Evolutionary conservation across 1,140 invertebrate genomes (phyloP), one percentile per base, ranked within the genome.

Genomic region (Pogonomyrmex barbatus): DNA sequence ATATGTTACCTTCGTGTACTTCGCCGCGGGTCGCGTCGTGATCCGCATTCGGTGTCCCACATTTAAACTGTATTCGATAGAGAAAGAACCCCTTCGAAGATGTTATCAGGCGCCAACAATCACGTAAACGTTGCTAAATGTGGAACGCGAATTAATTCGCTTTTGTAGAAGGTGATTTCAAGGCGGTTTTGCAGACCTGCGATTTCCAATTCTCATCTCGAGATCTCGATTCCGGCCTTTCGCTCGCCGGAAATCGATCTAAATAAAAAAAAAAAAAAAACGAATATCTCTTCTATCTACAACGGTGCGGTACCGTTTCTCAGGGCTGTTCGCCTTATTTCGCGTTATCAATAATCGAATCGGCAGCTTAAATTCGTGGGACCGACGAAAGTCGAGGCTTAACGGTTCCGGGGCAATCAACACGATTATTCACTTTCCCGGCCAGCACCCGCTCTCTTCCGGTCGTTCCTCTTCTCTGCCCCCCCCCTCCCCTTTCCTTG

Each of bases 311-410:
- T 60, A 45, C 52, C 42, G 30, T 65, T 78, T n/a, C 42, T 45
- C 30, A 65, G 45, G 24, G 45, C 1, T 63, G 12, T n/a, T 62
- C 45, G 9, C 45, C 45, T 82, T 82, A 71, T 56, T 78, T 78
- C 17, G 10, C n/a, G 30, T 71, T 82, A 82, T 71, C 65, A 39
- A 6, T 82, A 82, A 82, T 82, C 50, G 47, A 82, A 71, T 71
- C 67, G 6, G 24, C n/a, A 30, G n/a, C 36, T n/a, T 50, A 45
- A 58, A 56, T 56, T 82, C 50, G 12, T 39, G 14, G 6, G 3
- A 17, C 14, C 30, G 3, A 68, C 63, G 77, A 70, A 78, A 68
- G 42, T 79, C 42, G 76, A 54, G 45, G 50, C 42, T 24, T 52
- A 68, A 52, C 62, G 24, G 62, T 70, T 89, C 67, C 17, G 73